phyloP scores from a whole-genome alignment of 2,797 vertebrate genomes.

The Malurus leucopterus region DNA sequence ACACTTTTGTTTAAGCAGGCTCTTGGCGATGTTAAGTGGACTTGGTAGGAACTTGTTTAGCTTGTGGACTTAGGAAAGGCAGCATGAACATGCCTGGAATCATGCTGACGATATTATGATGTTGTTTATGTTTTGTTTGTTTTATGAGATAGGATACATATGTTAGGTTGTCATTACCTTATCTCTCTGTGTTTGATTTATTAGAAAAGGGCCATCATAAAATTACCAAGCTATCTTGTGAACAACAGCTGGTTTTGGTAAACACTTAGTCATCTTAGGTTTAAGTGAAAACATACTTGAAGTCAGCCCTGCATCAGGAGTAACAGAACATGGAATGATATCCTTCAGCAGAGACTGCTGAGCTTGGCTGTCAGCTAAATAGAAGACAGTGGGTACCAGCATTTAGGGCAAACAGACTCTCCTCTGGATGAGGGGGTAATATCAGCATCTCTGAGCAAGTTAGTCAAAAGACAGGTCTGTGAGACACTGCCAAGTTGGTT shows the following conservation, averaged over 20 bases:
- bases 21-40: accelerated
- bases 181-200: not conserved
- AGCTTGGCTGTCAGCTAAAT: not conserved
- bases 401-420: not conserved
- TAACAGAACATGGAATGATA: not conserved
- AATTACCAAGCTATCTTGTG: constrained; percentile 17
- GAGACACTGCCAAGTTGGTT: not conserved
- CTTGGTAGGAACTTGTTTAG: not conserved
- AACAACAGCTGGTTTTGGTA: constrained; percentile 58
- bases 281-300: constrained; percentile 63
- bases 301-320: constrained; percentile 21
- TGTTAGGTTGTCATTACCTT: constrained; percentile 30
- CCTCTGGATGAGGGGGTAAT: not conserved
- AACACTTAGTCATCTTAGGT: constrained; percentile 28
- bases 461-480: not conserved
- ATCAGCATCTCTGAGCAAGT: not conserved
- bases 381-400: not conserved
- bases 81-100: not conserved
- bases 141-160: constrained; percentile 24
- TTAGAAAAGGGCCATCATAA: constrained; percentile 39
- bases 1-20: not conserved
- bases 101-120: not conserved
- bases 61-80: not conserved
- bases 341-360: not conserved
- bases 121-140: constrained; percentile 21